Conservation (phyloP, 2,888 invertebrate species). For the Athalia circularis region DNA sequence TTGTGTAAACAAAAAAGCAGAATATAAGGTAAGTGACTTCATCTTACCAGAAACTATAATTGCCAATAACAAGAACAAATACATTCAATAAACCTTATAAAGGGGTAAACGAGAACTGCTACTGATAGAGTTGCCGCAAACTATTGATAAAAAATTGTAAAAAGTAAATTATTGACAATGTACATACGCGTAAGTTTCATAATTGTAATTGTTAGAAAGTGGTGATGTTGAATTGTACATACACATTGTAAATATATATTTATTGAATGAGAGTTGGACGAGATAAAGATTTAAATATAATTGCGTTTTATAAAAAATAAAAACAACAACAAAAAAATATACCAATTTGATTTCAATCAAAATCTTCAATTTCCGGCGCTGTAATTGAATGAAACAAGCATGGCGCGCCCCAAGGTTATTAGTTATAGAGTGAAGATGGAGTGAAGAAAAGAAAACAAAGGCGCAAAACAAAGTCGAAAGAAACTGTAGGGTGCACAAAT, state of each 20-base stretch:
- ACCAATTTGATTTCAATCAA: not conserved
- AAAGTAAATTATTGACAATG: constrained; percentile 11
- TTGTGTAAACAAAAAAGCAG: not conserved
- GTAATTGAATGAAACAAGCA: constrained; percentile 1
- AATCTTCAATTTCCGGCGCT: constrained; percentile 1
- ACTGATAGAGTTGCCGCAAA: constrained; percentile 32
- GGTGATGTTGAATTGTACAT: constrained; percentile 27
- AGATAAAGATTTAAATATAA: constrained; percentile 39
- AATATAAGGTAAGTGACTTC: constrained; percentile 8
- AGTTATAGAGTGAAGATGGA: too few species aligned
- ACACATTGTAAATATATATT: constrained; percentile 47
- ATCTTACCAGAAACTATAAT: constrained; percentile 18
- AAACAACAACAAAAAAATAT: not conserved
- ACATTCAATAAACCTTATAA: not conserved
- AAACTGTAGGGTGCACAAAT: too few species aligned
- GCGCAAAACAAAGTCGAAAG: too few species aligned
- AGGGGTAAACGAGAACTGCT: not conserved
- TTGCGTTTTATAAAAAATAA: constrained; percentile 37
- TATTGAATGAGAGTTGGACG: constrained; percentile 36
- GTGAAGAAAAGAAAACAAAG: too few species aligned
- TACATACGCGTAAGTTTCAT: not conserved
- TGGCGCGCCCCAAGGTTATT: constrained; percentile 25
- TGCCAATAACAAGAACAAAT: not conserved
- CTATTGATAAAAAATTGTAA: constrained; percentile 38
- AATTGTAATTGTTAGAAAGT: not conserved